These are phyloP conservation scores for Coboldia fuscipes DNA, from an alignment of 1,140 invertebrate species.

Conservation along the genomic window DNA sequence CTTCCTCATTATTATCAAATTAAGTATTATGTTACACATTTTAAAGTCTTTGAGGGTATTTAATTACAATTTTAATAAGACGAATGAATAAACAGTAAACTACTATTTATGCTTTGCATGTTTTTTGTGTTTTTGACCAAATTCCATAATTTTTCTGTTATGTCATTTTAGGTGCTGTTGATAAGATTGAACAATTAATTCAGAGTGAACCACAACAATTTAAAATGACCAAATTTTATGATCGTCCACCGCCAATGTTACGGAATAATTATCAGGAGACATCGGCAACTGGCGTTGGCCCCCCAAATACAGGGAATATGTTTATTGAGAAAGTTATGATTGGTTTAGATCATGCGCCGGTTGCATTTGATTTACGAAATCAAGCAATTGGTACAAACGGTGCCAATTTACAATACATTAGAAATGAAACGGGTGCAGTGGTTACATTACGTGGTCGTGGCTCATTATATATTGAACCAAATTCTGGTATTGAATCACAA, in stretches of 20 bases:
- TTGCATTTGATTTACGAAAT: constrained; percentile 48
- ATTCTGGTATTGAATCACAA: constrained; percentile 38
- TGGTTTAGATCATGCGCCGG: constrained; percentile 52
- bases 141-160: too few relatives aligned
- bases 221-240: constrained; percentile 1
- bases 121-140: too few relatives aligned
- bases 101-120: too few relatives aligned
- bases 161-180: too few relatives aligned
- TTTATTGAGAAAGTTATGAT: constrained; percentile 49
- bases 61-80: too few relatives aligned
- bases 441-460: constrained; percentile 29
- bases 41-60: too few relatives aligned
- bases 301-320: neutral
- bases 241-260: constrained; percentile 1
- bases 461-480: constrained; percentile 37
- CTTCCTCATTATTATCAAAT: too few relatives aligned
- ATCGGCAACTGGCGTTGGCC: neutral
- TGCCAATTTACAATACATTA: constrained; percentile 53
- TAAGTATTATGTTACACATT: too few relatives aligned
- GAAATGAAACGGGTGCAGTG: constrained; percentile 42
- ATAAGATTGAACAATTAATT: too few relatives aligned
- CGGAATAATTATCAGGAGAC: neutral
- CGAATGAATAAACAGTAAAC: too few relatives aligned
- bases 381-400: constrained; percentile 28
- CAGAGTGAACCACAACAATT: too few relatives aligned